phyloP scores from a whole-genome alignment of 2,113 vertebrate species.

The Atrichornis clamosus region DNA sequence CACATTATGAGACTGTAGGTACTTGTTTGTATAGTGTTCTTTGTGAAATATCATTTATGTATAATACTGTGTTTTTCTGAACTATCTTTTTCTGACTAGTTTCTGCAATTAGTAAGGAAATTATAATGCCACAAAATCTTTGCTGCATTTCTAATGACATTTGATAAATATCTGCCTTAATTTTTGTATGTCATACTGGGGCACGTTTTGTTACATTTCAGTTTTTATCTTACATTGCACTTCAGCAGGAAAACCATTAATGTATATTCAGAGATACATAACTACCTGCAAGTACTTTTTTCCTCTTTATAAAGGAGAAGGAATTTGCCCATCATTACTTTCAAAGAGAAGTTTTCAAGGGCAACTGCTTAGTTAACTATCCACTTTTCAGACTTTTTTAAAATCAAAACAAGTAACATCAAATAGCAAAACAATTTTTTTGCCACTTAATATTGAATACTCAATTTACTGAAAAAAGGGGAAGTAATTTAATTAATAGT shows the following conservation, averaged over 20 bases:
- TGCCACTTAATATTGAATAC: not conserved
- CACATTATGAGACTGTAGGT: not conserved
- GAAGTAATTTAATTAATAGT: not conserved
- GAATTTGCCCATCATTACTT: not conserved
- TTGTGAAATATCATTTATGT: not conserved
- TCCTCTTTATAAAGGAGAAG: not conserved
- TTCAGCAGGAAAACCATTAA: not conserved
- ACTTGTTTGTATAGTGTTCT: not conserved
- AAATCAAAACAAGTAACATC: not conserved
- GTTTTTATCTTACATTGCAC: not conserved
- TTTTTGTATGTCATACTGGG: not conserved
- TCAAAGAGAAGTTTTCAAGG: not conserved
- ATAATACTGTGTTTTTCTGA: not conserved
- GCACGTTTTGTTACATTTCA: not conserved
- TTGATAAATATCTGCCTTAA: not conserved
- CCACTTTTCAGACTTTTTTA: not conserved
- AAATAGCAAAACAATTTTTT: not conserved
- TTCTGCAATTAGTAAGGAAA: not conserved
- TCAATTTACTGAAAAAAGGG: not conserved
- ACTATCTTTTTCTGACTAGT: not conserved
- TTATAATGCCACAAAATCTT: not conserved
- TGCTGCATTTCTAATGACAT: not conserved
- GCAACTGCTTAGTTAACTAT: not conserved
- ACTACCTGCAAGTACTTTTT: not conserved
- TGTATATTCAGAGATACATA: not conserved